A percentile compares a stretch with the other conserved stretches of the same genome.
Conservation (phyloP, 2,113 vertebrate genomes). For the Pomatorhinus ruficollis region DNA sequence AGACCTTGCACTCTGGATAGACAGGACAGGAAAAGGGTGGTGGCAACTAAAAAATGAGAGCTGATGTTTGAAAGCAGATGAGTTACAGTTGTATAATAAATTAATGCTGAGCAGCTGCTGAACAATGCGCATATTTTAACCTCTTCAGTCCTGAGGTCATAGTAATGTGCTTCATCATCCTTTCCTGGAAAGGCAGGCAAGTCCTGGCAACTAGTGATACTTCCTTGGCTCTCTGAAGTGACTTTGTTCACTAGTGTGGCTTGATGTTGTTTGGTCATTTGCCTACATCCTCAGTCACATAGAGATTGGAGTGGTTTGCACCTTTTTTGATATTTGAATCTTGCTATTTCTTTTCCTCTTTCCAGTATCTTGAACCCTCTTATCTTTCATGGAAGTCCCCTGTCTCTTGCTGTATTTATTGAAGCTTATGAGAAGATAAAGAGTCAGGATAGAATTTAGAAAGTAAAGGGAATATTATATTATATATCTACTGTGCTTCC, state of each 20-base stretch:
- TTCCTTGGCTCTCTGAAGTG: background rate
- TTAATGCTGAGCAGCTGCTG: background rate
- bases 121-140: background rate
- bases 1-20: background rate
- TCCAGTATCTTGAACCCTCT: background rate
- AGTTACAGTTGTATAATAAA: background rate
- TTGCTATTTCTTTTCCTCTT: background rate
- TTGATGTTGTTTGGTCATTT: background rate
- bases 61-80: background rate
- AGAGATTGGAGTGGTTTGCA: background rate
- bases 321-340: background rate
- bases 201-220: background rate
- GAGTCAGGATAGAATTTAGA: background rate
- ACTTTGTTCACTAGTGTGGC: background rate
- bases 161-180: background rate
- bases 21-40: background rate
- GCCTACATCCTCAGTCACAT: fast-evolving
- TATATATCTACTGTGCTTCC: background rate
- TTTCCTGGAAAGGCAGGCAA: background rate
- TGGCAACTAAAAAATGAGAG: background rate
- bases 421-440: background rate
- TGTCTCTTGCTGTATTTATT: background rate
- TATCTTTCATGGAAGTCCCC: background rate
- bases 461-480: background rate
- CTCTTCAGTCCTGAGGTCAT: background rate